These are phyloP conservation scores for Allolobophora icterica DNA, from an alignment of 2,888 invertebrate species.

Conservation along the genomic window DNA sequence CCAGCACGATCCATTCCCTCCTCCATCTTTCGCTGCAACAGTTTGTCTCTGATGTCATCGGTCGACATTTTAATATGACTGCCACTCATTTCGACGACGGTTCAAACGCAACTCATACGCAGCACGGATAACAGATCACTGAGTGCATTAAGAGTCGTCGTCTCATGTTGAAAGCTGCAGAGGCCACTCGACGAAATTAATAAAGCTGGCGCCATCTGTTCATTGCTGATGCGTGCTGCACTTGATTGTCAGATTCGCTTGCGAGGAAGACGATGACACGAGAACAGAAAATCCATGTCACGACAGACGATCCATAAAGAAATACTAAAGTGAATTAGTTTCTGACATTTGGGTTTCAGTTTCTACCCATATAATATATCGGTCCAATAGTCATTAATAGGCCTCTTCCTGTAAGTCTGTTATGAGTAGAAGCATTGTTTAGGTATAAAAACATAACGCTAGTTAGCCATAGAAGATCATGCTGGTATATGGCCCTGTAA, in stretches of 20 bases:
- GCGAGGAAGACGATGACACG: neutral
- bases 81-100: neutral
- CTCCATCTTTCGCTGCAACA: neutral
- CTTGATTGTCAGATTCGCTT: neutral
- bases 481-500: too few species aligned
- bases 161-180: neutral
- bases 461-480: too few species aligned
- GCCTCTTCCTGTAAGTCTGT: too few species aligned
- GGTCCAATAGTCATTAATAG: too few species aligned
- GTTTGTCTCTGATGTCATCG: neutral
- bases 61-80: neutral
- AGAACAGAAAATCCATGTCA: neutral
- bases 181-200: neutral
- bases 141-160: neutral
- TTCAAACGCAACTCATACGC: neutral
- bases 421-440: too few species aligned
- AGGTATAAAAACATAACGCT: too few species aligned
- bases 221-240: neutral
- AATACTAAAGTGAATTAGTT: neutral
- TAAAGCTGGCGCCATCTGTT: neutral
- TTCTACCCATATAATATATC: too few species aligned
- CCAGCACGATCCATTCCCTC: neutral
- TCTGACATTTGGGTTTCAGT: neutral
- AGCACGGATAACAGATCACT: neutral
- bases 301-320: neutral